Percentiles rank a stretch among this genome's conserved stretches.
Conservation (phyloP, 2,797 vertebrate genomes). For the Leuciscus waleckii region DNA sequence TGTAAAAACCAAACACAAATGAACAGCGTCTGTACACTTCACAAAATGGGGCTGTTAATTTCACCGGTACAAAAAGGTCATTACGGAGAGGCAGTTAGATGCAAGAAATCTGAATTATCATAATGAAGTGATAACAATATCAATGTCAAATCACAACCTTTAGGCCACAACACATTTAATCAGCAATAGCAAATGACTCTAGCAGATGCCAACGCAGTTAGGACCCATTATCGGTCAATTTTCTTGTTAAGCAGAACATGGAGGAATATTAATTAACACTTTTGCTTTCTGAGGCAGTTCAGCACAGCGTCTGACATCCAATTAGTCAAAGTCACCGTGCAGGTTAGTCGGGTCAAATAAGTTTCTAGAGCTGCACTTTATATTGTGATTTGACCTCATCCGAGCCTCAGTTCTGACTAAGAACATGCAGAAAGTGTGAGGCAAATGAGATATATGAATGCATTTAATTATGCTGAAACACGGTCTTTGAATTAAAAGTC, state of each 20-base stretch:
- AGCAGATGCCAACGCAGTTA: slow-evolving; percentile 37
- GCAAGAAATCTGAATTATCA: background rate
- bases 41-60: background rate
- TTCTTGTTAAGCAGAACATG: slow-evolving; percentile 57
- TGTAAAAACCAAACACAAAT: slow-evolving; percentile 56
- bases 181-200: slow-evolving; percentile 16
- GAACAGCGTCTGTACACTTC: slow-evolving; percentile 17
- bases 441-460: slow-evolving; percentile 20
- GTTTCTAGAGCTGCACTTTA: slow-evolving; percentile 57
- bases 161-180: slow-evolving; percentile 11
- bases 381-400: slow-evolving; percentile 52
- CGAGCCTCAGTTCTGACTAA: slow-evolving; percentile 17
- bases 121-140: slow-evolving; percentile 6
- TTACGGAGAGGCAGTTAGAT: background rate
- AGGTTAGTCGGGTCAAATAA: slow-evolving; percentile 63
- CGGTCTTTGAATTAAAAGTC: slow-evolving; percentile 38
- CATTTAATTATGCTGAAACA: slow-evolving; percentile 49
- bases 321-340: slow-evolving; percentile 64
- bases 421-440: background rate
- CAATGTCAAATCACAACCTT: slow-evolving; percentile 18
- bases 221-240: slow-evolving; percentile 53
- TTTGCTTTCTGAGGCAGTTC: slow-evolving; percentile 57
- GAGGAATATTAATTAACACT: slow-evolving; percentile 59
- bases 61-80: slow-evolving; percentile 6
- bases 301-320: slow-evolving; percentile 57